Percentiles rank a stretch among this genome's conserved stretches.
phyloP scores from a whole-genome alignment of 2,797 vertebrate species.

The Phrynocephalus forsythii region DNA sequence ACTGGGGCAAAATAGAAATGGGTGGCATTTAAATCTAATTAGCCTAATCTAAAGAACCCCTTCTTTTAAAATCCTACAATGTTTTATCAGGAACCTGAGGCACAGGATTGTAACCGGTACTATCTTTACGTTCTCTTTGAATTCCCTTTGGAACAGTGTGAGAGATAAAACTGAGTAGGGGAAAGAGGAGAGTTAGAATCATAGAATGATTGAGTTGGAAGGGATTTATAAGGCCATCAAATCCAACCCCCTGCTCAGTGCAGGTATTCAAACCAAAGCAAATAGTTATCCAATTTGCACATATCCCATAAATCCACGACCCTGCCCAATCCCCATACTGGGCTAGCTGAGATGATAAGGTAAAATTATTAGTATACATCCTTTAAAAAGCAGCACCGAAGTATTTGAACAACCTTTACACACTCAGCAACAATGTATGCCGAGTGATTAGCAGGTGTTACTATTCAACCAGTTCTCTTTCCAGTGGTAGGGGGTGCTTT shows the following conservation, averaged over 20 bases:
- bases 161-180: background rate
- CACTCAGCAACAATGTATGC: background rate
- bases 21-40: background rate
- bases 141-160: background rate
- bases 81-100: background rate
- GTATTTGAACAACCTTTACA: slow-evolving; percentile 24
- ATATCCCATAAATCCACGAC: background rate
- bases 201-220: no score
- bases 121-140: background rate
- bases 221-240: no score
- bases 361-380: slow-evolving; percentile 21
- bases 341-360: background rate
- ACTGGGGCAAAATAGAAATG: background rate
- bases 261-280: no score
- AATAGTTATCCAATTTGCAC: no score
- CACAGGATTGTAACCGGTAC: background rate
- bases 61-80: background rate
- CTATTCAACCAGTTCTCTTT: slow-evolving; percentile 62
- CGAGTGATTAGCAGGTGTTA: slow-evolving; percentile 12
- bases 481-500: slow-evolving; percentile 65
- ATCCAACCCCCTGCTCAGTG: no score
- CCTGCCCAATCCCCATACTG: background rate
- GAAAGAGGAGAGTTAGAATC: no score
- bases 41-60: background rate
- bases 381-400: background rate